phyloP scores from a whole-genome alignment of 2,113 vertebrate species.

The western clawed frog (Xenopus tropicalis) region DNA sequence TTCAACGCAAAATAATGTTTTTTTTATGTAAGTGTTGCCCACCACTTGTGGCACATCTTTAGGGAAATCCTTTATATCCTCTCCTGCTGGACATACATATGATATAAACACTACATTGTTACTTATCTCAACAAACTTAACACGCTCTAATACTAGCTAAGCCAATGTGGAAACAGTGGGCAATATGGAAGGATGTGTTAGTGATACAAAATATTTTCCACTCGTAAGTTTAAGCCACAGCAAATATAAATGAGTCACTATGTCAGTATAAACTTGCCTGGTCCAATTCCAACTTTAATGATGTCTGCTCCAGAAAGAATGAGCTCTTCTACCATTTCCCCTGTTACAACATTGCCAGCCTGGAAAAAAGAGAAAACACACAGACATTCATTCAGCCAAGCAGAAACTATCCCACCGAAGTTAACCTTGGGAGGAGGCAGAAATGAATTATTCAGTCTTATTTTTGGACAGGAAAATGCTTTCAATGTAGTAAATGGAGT shows the following conservation, averaged over 20 bases:
- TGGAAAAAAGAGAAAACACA: slow-evolving; percentile 49
- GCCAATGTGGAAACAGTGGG: background rate
- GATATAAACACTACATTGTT: too few species aligned
- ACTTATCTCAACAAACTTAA: too few species aligned
- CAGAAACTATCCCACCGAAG: background rate
- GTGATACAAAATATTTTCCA: background rate
- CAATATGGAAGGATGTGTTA: background rate
- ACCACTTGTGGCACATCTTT: too few species aligned
- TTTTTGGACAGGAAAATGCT: too few species aligned
- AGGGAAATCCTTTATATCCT: too few species aligned
- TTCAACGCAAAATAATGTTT: too few species aligned
- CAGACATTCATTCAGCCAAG: background rate
- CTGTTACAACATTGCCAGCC: slow-evolving; percentile 97
- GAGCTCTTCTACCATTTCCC: slow-evolving; percentile 98
- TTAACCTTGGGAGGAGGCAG: too few species aligned
- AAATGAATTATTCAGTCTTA: too few species aligned
- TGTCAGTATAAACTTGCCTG: slow-evolving; percentile 70
- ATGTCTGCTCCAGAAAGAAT: slow-evolving; percentile 95
- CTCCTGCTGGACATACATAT: too few species aligned
- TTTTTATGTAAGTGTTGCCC: too few species aligned
- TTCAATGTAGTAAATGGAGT: too few species aligned
- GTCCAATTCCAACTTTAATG: slow-evolving; percentile 97
- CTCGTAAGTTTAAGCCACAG: background rate
- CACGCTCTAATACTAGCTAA: too few species aligned
- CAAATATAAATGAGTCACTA: background rate